Percentiles rank a stretch among this genome's conserved stretches.
Evolutionary conservation across 2,888 invertebrate species (phyloP).

Genomic region (Lycia hirtaria): DNA sequence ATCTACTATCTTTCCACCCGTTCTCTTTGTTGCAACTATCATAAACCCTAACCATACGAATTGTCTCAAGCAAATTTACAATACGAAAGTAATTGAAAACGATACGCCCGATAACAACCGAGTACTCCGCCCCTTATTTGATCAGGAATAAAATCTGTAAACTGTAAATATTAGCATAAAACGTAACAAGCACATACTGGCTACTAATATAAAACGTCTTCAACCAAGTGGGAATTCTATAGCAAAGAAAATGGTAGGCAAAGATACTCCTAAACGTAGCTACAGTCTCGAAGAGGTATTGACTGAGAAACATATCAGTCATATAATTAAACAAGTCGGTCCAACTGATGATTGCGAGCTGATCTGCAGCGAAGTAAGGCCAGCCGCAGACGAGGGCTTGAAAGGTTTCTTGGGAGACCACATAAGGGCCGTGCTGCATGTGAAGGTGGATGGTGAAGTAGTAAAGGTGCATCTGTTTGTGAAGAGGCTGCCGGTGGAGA

Average conservation of each 20-base stretch:
- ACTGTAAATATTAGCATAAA: conserved; percentile 17
- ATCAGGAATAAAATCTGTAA: background rate
- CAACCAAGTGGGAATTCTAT: background rate
- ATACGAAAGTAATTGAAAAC: conserved; percentile 7
- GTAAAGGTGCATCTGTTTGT: conserved; percentile 59
- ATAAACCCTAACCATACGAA: conserved; percentile 22
- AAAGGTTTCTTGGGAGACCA: conserved; percentile 74
- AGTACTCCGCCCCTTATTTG: conserved; percentile 3
- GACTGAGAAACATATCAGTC: conserved; percentile 53
- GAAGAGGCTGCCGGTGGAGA: conserved; percentile 62
- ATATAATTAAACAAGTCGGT: conserved; percentile 40
- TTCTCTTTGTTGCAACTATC: conserved; percentile 2
- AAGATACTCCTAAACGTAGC: conserved; percentile 16
- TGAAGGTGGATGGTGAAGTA: conserved; percentile 42
- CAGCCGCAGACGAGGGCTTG: conserved; percentile 61
- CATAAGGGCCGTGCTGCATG: conserved; percentile 52
- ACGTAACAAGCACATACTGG: conserved; percentile 1
- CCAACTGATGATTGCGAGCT: conserved; percentile 28
- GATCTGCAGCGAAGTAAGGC: conserved; percentile 46
- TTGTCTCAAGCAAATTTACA: conserved; percentile 23
- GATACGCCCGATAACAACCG: background rate
- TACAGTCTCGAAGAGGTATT: conserved; percentile 50
- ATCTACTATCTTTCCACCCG: background rate
- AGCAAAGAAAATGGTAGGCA: conserved; percentile 46
- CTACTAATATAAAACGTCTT: conserved; percentile 29